Base-by-base conservation (phyloP, 1,140 invertebrate species). In the Platyscapa corneri region DNA sequence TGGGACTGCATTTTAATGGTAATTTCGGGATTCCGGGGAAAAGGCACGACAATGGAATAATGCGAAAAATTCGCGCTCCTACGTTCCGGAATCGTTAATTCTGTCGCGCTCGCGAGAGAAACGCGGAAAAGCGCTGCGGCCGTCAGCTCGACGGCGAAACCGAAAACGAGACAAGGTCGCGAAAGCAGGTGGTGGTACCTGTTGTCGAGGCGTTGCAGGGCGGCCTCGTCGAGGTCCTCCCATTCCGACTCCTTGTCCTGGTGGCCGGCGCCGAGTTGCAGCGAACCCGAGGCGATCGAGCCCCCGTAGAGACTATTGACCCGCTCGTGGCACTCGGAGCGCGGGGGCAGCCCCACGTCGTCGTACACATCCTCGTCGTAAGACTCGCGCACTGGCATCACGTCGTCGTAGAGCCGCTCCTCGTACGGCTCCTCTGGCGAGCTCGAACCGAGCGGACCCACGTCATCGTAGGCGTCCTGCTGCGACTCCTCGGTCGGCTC, bases 261-360 rank as follows among this genome's bases (percentile, higher is more conserved):
- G n/a, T 67, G 70, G 1, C 70, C 76, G 53, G 18, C 30, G 18
- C 32, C n/a, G 67, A 18, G 30, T 2, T 49, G 75, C 75, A 77
- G 2, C 23, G 64, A 67, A 1, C n/a, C 67, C 0, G 78, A 49
- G n/a, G 84, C 72, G 32, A 86, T 83, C 10, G 89, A 91, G 18
- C 90, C 90, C 16, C 89, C 91, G 56, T 93, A 93, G 39, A 93
- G 86, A 83, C 92, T 93, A 84, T 93, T 93, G 49, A 93, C 89
- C 37, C 90, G 89, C 81, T 92, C 92, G 85, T 92, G 89, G 83
- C 85, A 86, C 75, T 92, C 91, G 76, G 91, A 87, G 0, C 30
- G 32, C 39, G 20, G 8, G 3, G 64, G 64, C 46, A 72, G 67
- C 23, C 78, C 82, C 39, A 86, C 86, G 65, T 86, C 86, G 67